Conservation (phyloP, 1,140 invertebrate genomes). For the Phocides pigmalion region DNA sequence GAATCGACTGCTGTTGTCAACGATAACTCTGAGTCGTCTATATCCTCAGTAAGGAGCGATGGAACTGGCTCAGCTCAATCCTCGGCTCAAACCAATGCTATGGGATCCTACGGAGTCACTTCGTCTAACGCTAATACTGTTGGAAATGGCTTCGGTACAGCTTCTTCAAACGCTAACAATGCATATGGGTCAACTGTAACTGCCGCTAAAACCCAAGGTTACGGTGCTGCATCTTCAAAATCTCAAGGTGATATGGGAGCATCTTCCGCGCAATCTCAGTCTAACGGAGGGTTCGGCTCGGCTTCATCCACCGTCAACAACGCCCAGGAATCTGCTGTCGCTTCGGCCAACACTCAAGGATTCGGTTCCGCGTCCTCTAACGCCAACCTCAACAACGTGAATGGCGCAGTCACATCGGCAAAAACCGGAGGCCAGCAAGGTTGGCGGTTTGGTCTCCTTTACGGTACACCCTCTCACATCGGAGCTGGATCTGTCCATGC, state of each 20-base stretch:
- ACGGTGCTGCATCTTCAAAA: constrained; percentile 40
- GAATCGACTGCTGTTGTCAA: constrained; percentile 55
- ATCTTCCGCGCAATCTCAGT: constrained; percentile 39
- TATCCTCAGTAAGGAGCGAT: constrained; percentile 54
- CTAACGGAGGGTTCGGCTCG: constrained; percentile 43
- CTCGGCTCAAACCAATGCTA: constrained; percentile 55
- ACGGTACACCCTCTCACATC: constrained; percentile 26
- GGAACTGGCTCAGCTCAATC: constrained; percentile 61
- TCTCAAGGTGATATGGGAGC: constrained; percentile 35
- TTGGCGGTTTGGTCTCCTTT: constrained; percentile 42
- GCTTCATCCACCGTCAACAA: constrained; percentile 57
- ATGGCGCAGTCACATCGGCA: constrained; percentile 38
- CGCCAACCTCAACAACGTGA: constrained; percentile 51
- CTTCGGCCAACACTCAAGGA: constrained; percentile 49
- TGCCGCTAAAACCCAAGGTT: constrained; percentile 50
- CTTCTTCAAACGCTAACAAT: constrained; percentile 60
- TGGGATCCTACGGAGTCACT: constrained; percentile 53
- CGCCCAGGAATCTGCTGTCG: constrained; percentile 44
- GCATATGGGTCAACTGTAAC: constrained; percentile 49
- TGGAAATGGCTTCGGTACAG: constrained; percentile 52
- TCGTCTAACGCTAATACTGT: constrained; percentile 61
- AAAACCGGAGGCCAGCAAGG: constrained; percentile 14
- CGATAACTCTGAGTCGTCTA: constrained; percentile 52
- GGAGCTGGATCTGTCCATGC: constrained; percentile 38
- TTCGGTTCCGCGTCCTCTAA: constrained; percentile 53